These are phyloP conservation scores for Lepisosteus osseus DNA, from an alignment of 2,113 vertebrate genomes.

Conservation along the genomic window DNA sequence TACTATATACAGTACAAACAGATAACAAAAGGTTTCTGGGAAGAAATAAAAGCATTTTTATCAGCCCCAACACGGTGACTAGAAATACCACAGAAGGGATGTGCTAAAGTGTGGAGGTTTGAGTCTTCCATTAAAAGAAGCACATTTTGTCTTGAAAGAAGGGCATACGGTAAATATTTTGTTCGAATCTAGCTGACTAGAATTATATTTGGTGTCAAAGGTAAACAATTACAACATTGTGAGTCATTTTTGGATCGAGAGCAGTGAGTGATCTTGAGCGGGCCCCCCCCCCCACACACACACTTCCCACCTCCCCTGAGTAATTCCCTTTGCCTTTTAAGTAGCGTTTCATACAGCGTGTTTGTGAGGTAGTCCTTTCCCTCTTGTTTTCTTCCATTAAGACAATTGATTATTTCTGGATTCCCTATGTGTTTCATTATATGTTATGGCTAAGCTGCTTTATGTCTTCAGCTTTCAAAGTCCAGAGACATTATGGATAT, in stretches of 20 bases:
- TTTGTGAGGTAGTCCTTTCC: too few relatives aligned
- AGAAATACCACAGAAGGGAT: not conserved
- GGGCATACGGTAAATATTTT: slow-evolving; percentile 47
- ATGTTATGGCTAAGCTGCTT: too few relatives aligned
- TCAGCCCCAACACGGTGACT: not conserved
- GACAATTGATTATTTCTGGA: too few relatives aligned
- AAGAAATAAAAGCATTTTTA: not conserved
- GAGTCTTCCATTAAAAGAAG: slow-evolving; percentile 19
- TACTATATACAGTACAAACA: not conserved
- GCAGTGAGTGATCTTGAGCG: slow-evolving; percentile 53
- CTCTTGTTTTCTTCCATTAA: too few relatives aligned
- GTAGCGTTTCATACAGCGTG: slow-evolving; percentile 48
- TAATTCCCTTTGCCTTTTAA: slow-evolving; percentile 66
- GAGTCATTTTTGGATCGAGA: slow-evolving; percentile 64
- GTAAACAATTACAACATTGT: slow-evolving; percentile 72
- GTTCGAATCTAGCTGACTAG: slow-evolving; percentile 48
- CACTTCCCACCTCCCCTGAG: slow-evolving; percentile 48
- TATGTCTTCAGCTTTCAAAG: too few relatives aligned
- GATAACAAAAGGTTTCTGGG: not conserved
- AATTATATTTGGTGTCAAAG: slow-evolving; percentile 64
- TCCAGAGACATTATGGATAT: too few relatives aligned
- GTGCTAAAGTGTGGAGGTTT: not conserved
- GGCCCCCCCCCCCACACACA: too few relatives aligned
- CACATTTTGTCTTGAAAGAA: slow-evolving; percentile 42
- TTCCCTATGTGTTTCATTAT: too few relatives aligned